Evolutionary conservation across 2,888 invertebrate genomes (phyloP).

Genomic region (Pherbina coryleti): DNA sequence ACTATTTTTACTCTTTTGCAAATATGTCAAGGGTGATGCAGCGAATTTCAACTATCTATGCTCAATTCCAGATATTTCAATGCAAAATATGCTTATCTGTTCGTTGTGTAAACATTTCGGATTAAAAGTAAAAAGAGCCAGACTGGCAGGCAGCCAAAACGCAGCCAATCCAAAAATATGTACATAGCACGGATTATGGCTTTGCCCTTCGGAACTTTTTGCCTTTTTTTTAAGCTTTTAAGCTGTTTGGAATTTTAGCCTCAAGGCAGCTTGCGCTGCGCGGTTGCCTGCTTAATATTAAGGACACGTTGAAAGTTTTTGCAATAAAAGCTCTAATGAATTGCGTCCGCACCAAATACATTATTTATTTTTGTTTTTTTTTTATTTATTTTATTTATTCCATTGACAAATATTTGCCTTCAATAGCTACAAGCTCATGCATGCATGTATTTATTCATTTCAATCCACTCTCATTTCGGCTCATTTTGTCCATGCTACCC

Average conservation of each 20-base stretch:
- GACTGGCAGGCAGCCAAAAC: constrained; percentile 23
- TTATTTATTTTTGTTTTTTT: not conserved
- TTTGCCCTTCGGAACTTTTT: not conserved
- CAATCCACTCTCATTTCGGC: not conserved
- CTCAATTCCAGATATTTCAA: not conserved
- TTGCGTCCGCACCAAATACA: constrained; percentile 1
- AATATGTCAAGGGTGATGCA: constrained; percentile 6
- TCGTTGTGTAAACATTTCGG: constrained; percentile 6
- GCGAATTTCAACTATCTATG: not conserved
- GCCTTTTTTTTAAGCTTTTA: too few species aligned
- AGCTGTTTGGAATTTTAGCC: not conserved
- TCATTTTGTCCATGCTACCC: not conserved
- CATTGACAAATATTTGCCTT: constrained; percentile 10
- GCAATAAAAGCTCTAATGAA: not conserved
- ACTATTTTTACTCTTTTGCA: not conserved
- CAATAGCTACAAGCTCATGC: not conserved
- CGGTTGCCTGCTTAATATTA: not conserved
- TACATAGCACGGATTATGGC: not conserved
- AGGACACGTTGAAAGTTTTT: constrained; percentile 15
- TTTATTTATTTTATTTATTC: not conserved
- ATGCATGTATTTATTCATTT: not conserved
- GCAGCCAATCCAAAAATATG: not conserved
- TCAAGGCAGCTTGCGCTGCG: not conserved
- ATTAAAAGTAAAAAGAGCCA: constrained; percentile 15
- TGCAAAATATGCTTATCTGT: not conserved